phyloP scores from a whole-genome alignment of 2,888 invertebrate genomes.

The Cheilosia variabilis region DNA sequence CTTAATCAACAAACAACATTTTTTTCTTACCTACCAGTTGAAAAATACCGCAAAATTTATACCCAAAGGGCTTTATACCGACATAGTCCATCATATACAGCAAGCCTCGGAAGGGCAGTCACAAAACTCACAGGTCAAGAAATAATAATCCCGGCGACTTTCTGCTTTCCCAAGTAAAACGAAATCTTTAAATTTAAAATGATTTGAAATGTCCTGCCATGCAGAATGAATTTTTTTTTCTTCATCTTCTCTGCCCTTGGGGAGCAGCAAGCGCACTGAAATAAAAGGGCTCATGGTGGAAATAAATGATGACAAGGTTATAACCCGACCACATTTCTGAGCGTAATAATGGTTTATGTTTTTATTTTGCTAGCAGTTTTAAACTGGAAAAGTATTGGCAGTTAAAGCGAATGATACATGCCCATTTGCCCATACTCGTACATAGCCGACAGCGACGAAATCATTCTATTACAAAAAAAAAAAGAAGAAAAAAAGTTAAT shows the following conservation, averaged over 20 bases:
- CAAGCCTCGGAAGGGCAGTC: no score
- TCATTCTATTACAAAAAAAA: constrained; percentile 2
- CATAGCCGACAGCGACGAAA: constrained; percentile 29
- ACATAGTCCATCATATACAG: no score
- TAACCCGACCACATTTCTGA: constrained; percentile 36
- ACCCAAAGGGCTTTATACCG: no score
- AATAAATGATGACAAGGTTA: constrained; percentile 44
- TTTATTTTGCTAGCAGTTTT: constrained; percentile 14
- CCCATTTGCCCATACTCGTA: background rate
- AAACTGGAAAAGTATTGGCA: constrained; percentile 40
- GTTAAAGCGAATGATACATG: constrained; percentile 41
- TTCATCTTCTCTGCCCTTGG: background rate
- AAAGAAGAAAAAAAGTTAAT: constrained; percentile 39
- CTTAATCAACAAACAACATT: no score
- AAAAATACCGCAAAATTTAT: no score
- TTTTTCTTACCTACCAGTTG: no score
- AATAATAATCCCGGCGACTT: background rate
- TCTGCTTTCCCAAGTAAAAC: background rate
- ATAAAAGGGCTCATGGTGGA: background rate
- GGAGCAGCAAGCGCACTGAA: background rate
- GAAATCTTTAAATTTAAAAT: constrained; percentile 11
- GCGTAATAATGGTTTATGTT: constrained; percentile 30
- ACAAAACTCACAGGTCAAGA: background rate
- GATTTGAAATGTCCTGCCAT: constrained; percentile 4
- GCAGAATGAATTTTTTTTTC: no score